phyloP scores from a whole-genome alignment of 2,113 vertebrate species.

The Pygoscelis antarcticus region DNA sequence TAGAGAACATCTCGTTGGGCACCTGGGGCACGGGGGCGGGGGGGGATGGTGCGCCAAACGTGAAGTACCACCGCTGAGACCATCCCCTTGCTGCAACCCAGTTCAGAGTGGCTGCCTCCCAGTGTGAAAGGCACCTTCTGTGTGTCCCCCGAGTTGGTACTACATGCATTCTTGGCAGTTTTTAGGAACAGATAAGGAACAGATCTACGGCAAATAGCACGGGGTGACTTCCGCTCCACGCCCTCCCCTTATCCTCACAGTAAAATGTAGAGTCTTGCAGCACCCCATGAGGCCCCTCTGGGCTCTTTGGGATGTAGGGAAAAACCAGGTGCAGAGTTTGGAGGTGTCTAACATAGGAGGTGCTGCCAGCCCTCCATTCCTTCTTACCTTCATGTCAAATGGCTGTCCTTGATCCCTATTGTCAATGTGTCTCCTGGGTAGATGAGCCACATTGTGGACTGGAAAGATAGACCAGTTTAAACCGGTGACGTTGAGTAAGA shows the following conservation, averaged over 20 bases:
- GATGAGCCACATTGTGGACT: background rate
- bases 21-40: background rate
- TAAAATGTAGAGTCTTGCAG: background rate
- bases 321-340: background rate
- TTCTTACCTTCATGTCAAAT: background rate
- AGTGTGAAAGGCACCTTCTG: background rate
- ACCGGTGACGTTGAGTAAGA: background rate
- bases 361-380: background rate
- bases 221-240: background rate
- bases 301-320: background rate
- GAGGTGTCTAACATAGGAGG: background rate
- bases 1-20: background rate
- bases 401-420: background rate
- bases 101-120: background rate
- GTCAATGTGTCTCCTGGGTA: background rate
- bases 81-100: background rate
- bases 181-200: background rate
- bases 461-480: background rate
- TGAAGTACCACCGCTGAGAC: background rate
- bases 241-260: background rate
- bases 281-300: background rate
- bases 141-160: background rate
- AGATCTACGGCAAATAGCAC: background rate
- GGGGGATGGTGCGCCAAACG: background rate
- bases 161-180: background rate